phyloP scores from a whole-genome alignment of 2,113 vertebrate species.

The Suricata suricatta region DNA sequence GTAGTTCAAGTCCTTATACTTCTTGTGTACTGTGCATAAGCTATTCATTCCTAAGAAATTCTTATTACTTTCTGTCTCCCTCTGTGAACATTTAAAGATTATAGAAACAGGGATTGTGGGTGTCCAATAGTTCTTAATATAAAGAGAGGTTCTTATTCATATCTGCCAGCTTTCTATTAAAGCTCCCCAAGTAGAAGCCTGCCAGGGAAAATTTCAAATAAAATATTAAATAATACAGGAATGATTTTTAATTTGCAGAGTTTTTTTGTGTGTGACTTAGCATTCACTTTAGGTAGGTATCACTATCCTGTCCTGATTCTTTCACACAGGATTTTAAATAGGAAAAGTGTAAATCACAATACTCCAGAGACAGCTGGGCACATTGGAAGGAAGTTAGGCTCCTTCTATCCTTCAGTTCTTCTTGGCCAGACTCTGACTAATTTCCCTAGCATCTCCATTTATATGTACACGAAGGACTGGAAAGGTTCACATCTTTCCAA shows the following conservation, averaged over 20 bases:
- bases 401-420: not conserved
- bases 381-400: not conserved
- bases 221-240: not conserved
- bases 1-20: not conserved
- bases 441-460: slow-evolving; percentile 59
- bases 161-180: not conserved
- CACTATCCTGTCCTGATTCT: not conserved
- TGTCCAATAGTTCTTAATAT: not conserved
- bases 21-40: not conserved
- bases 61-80: not conserved
- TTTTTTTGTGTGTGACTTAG: not conserved
- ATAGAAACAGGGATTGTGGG: not conserved
- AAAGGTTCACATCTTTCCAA: slow-evolving; percentile 66
- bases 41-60: not conserved
- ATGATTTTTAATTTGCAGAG: not conserved
- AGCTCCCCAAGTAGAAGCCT: not conserved
- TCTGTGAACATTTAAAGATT: not conserved
- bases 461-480: slow-evolving; percentile 54
- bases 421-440: slow-evolving; percentile 38
- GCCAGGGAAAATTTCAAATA: not conserved
- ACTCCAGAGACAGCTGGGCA: not conserved
- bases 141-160: not conserved
- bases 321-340: slow-evolving; percentile 3
- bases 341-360: not conserved
- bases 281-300: not conserved